These are phyloP conservation scores for Diplodus sargus DNA, from an alignment of 2,797 vertebrate genomes.

Conservation along the genomic window DNA sequence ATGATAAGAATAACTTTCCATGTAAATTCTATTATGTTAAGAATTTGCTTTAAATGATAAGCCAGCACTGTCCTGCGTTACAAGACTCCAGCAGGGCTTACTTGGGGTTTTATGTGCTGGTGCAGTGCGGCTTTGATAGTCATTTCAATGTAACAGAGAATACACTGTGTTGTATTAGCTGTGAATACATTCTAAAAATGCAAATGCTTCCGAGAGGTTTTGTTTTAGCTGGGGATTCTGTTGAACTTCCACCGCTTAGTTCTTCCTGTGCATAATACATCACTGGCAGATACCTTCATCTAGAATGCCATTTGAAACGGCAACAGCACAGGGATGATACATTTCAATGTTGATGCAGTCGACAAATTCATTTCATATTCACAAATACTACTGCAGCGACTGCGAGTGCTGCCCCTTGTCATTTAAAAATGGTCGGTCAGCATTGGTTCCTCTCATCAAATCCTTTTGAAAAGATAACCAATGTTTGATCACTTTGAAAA, in stretches of 20 bases:
- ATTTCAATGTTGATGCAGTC: background rate
- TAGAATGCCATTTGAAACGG: conserved; percentile 28
- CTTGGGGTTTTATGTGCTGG: background rate
- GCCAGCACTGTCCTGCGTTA: background rate
- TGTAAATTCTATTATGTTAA: background rate
- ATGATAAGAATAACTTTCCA: background rate
- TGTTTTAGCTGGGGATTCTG: background rate
- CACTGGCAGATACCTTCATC: conserved; percentile 15
- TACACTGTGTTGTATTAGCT: background rate
- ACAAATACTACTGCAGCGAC: background rate
- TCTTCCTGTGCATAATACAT: conserved; percentile 19
- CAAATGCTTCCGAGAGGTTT: background rate
- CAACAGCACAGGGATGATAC: background rate
- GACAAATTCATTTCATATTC: background rate
- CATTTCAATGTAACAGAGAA: background rate
- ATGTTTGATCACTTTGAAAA: background rate
- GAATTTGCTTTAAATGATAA: conserved; percentile 1
- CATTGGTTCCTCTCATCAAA: background rate
- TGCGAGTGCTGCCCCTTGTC: background rate
- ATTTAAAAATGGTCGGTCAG: background rate
- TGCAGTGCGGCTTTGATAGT: background rate
- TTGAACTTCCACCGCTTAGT: background rate
- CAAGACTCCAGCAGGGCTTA: background rate
- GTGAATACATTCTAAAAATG: no score
- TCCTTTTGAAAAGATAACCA: background rate